phyloP scores from a whole-genome alignment of 2,113 vertebrate genomes.

The Laticauda laticaudata region DNA sequence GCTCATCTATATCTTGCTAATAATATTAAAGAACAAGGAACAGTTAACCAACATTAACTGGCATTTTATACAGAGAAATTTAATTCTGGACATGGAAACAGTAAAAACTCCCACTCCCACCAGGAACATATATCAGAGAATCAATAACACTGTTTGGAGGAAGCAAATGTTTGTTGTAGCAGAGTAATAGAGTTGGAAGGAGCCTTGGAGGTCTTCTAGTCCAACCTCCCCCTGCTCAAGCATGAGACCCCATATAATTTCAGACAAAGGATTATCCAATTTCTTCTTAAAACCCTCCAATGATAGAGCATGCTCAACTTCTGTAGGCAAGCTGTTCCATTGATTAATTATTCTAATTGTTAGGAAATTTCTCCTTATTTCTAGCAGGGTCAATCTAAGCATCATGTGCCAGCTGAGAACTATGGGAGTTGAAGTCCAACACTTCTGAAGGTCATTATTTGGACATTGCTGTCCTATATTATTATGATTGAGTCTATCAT shows the following conservation, averaged over 20 bases:
- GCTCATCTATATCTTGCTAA: conserved; percentile 7
- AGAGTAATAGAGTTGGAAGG: not conserved
- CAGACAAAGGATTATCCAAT: not conserved
- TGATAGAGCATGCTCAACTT: not conserved
- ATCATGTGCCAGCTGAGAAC: not conserved
- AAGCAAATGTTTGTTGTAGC: too few relatives aligned
- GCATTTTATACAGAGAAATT: not conserved
- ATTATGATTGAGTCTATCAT: too few relatives aligned
- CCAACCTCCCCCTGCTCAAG: not conserved
- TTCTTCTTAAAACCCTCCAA: not conserved
- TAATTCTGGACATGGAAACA: not conserved
- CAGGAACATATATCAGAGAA: rapidly evolving
- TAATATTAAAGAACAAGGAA: not conserved
- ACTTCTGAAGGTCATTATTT: not conserved
- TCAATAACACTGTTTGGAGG: not conserved
- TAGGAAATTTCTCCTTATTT: too few relatives aligned
- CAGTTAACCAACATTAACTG: not conserved
- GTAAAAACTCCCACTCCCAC: not conserved
- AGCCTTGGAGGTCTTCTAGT: not conserved
- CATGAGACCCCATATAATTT: not conserved
- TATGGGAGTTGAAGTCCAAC: not conserved
- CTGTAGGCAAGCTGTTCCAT: not conserved
- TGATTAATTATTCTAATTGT: not conserved
- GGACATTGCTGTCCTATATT: not conserved
- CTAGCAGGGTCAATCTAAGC: not conserved